These are phyloP conservation scores for Nestor notabilis DNA, from an alignment of 2,113 vertebrate genomes.

Conservation along the genomic window DNA sequence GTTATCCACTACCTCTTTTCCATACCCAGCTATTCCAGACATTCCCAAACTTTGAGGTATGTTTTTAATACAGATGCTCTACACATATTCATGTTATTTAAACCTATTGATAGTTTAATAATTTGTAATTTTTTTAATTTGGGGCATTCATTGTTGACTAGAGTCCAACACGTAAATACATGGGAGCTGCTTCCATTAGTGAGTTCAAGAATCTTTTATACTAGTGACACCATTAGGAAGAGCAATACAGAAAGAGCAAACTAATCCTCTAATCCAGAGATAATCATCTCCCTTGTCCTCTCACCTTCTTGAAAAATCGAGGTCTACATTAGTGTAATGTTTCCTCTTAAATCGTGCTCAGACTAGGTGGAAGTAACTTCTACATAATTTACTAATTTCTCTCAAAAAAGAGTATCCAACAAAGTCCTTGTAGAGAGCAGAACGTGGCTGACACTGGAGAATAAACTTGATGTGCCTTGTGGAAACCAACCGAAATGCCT, in stretches of 20 bases:
- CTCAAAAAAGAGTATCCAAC: not conserved
- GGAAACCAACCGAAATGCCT: not conserved
- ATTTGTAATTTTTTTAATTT: not conserved
- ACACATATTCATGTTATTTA: not conserved
- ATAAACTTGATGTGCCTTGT: not conserved
- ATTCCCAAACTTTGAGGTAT: not conserved
- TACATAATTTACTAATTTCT: not conserved
- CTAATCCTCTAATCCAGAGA: not conserved
- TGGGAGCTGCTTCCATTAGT: not conserved
- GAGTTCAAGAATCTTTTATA: not conserved
- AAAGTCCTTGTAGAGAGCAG: not conserved
- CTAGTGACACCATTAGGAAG: not conserved
- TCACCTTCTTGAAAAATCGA: not conserved
- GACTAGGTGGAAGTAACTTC: not conserved
- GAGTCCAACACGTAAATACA: not conserved
- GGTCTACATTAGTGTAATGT: not conserved
- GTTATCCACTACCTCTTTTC: not conserved
- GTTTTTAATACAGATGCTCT: not conserved
- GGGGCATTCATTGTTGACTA: not conserved
- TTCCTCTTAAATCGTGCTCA: not conserved
- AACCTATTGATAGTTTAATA: not conserved
- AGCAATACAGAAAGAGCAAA: not conserved
- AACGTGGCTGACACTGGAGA: not conserved
- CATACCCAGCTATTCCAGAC: not conserved
- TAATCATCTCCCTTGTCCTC: not conserved